Base-by-base conservation (phyloP, 1,140 invertebrate species). In the Trichonephila clavipes region DNA sequence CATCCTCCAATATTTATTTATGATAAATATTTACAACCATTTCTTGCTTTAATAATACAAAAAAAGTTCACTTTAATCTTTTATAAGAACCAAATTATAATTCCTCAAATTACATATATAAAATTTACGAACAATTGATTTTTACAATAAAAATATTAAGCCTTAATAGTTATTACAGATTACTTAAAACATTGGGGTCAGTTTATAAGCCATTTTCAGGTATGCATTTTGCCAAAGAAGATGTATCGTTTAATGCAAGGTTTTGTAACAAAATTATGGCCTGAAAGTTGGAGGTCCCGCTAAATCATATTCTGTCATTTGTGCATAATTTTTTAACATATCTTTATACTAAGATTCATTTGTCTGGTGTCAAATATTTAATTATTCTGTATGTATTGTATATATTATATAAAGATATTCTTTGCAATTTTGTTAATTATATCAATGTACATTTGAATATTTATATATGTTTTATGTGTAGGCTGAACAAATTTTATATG, bases 401-500 rank as follows among this genome's bases (percentile, higher is more conserved):
- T 83, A 93, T 88, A 93, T 87, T 62, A 24, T 64, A 61, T 40
- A 82, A 34, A 69, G 66, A 88, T 81, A 93, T 93, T 86, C 58
- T 88, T 77, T 82, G 40, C 40, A 91, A 92, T 77, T 92, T 93
- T 88, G 44, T 88, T 93, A 40, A 81, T 93, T 88, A 62, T 66
- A 85, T 72, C 21, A 12, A 92, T 92, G 62, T 92, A 86, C 51
- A 72, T 90, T 90, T 72, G 18, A 28, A 86, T 92, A 72, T 93
- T 92, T 87, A 92, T 92, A 90, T 90, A 85, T 92, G 90, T 85
- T 92, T 51, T 85, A 85, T 59, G 28, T 85, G 40, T 90, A 82
- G 34, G 77, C 62, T 51, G 92, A 93, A 93, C 92, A 93, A 93
- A 93, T 93, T 93, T 93, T 93, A 88, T 93, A 93, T 51, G 8